Evolutionary conservation across 2,888 invertebrate species (phyloP), one percentile per base, ranked within the genome.

Genomic region (Oscheius onirici): DNA sequence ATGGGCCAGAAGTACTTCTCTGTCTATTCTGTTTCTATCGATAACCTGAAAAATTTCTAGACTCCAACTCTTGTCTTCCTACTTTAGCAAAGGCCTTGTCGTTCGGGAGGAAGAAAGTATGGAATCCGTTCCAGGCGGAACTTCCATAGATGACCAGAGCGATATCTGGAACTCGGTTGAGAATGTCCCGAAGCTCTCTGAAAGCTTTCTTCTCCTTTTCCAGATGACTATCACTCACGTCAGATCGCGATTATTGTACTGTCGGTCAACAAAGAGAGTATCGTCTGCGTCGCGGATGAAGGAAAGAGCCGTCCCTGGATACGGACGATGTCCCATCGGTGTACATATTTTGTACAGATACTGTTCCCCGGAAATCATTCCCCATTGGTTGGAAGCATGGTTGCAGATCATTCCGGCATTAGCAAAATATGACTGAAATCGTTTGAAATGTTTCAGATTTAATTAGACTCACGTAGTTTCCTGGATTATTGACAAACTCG

Each of bases 401-500:
- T 87, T 87, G 77, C 87, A 87, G 11, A 87, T 26, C 58, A 73
- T 76, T 51, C 87, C 87, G 8, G 87, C 84, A 71, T 87, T 87
- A 1, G 84, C 84, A 72, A 82, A 87, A 57, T 87, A 87, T 11
- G 87, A 87, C 85, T 85, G 71, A 63, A 83, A 77, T 1, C 15
- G 2, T 1, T 13, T 15, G 2, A 6, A 17, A 10, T 54, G 34
- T 6, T 34, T 34, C 34, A 8, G n/a, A n/a, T n/a, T n/a, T n/a
- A 34, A 34, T 3, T 3, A 34, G 34, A 34, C 84, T 81, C 60
- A 87, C 87, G 75, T 86, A 88, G 63, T 87, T 87, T 8, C 87
- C 87, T 0, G 86, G 87, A 76, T 87, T 86, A 65, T 86, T 86
- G 70, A 87, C 88, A 69, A 88, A 87, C 69, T 87, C 88, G 13